phyloP scores from a whole-genome alignment of 2,888 invertebrate genomes.

The Chaetogeoica ovagalla region DNA sequence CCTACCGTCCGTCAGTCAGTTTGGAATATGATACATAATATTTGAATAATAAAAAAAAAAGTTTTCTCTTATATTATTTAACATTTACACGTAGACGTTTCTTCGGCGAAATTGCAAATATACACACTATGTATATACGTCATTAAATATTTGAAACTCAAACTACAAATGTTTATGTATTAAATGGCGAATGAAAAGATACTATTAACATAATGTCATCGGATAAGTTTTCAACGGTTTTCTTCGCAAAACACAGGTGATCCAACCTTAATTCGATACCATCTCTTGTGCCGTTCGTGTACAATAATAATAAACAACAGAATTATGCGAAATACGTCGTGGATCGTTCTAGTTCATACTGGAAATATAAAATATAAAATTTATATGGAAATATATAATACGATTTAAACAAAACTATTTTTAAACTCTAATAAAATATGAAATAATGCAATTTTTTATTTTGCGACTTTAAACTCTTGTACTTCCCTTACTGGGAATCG shows the following conservation, averaged over 20 bases:
- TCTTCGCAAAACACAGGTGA: neutral
- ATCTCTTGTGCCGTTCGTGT: neutral
- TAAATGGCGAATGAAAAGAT: conserved; percentile 12
- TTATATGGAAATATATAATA: neutral
- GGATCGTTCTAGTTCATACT: no score
- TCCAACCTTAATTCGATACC: conserved; percentile 1
- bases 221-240: no score
- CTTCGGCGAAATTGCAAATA: neutral
- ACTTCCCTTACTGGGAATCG: neutral
- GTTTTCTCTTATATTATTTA: no score
- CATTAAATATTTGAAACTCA: neutral
- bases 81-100: no score
- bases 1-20: no score
- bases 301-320: conserved; percentile 7
- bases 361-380: conserved; percentile 1
- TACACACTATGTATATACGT: no score
- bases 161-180: neutral
- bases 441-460: neutral
- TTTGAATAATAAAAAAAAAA: no score
- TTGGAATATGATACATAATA: no score
- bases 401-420: conserved; percentile 21
- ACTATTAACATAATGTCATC: no score
- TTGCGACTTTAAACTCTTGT: neutral
- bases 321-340: conserved; percentile 6
- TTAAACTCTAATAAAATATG: conserved; percentile 13